Evolutionary conservation across 2,888 invertebrate species (phyloP), one percentile per base, ranked within the genome.

Genomic region (Zaprionus obscuricornis): DNA sequence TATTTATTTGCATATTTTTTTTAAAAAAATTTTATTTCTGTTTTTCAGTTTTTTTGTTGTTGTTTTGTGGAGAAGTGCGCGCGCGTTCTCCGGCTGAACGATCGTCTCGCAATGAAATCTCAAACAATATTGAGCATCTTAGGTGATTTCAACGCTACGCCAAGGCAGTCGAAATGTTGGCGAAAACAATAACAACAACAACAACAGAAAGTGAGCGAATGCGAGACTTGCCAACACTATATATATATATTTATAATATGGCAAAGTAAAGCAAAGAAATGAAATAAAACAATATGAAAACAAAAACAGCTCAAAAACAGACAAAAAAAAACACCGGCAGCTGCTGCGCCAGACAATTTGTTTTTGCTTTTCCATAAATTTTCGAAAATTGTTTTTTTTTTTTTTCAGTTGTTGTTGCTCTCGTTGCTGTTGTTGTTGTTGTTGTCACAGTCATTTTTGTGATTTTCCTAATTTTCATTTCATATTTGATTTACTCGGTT

Each of bases 51-150:
- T n/a, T n/a, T n/a, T n/a, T n/a, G n/a, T n/a, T n/a, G n/a, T n/a
- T n/a, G n/a, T 40, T 29, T 31, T n/a, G 1, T 26, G n/a, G 1
- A 1, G 6, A 8, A 37, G 11, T n/a, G 37, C 56, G 56, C 75
- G 79, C 79, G 79, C 72, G 67, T 42, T 73, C 29, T 29, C n/a
- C n/a, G n/a, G 49, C 17, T 36, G 36, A 42, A 63, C 66, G 78
- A 78, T 78, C 78, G 75, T 83, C 55, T 79, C 86, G 63, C 84
- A 46, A 40, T 86, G 81, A 57, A 79, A 56, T 69, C 81, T 43
- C 76, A 85, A 83, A 85, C 81, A 79, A 85, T 72, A 79, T 79
- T 85, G 78, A 79, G 59, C 56, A 51, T 43, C 67, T 63, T 42
- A 45, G 45, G 36, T 24, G 66, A 62, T 29, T 45, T 29, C 40